Conservation (phyloP, 2,888 invertebrate species). For the Noctua janthina region DNA sequence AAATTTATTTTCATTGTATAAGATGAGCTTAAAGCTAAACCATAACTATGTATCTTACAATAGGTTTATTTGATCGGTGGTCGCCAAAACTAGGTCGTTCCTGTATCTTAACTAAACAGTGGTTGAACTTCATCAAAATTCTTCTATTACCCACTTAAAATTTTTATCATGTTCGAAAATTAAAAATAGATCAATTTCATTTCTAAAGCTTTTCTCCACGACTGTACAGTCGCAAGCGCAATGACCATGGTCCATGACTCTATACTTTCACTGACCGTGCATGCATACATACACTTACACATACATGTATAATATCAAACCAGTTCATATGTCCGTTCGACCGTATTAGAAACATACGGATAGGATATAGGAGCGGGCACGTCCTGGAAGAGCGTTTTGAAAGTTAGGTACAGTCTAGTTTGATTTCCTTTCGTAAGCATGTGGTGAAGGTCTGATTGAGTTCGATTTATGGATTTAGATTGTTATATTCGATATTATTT, state of each 20-base stretch:
- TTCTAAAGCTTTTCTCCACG: conserved; percentile 11
- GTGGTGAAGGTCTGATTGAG: not conserved
- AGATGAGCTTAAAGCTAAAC: too few species aligned
- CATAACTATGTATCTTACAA: too few species aligned
- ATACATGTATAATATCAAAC: conserved; percentile 23
- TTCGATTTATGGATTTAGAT: not conserved
- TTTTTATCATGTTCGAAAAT: too few species aligned
- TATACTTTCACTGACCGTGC: conserved; percentile 66
- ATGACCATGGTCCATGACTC: conserved; percentile 57
- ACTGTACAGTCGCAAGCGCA: conserved; percentile 49
- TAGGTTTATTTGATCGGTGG: too few species aligned
- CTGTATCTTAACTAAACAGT: too few species aligned
- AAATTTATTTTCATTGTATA: too few species aligned
- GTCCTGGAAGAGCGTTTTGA: conserved; percentile 16
- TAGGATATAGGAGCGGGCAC: conserved; percentile 19
- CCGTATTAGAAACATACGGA: conserved; percentile 40
- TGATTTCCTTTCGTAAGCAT: conserved; percentile 17
- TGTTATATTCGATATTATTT: not conserved
- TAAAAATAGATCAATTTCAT: not conserved
- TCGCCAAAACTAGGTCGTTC: too few species aligned
- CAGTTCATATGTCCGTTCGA: conserved; percentile 40
- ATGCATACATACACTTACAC: conserved; percentile 17
- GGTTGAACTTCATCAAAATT: too few species aligned
- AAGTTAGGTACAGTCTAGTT: conserved; percentile 7
- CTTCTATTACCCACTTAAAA: too few species aligned